Evolutionary conservation across 2,797 vertebrate species (phyloP).

Genomic region (Artibeus jamaicensis): DNA sequence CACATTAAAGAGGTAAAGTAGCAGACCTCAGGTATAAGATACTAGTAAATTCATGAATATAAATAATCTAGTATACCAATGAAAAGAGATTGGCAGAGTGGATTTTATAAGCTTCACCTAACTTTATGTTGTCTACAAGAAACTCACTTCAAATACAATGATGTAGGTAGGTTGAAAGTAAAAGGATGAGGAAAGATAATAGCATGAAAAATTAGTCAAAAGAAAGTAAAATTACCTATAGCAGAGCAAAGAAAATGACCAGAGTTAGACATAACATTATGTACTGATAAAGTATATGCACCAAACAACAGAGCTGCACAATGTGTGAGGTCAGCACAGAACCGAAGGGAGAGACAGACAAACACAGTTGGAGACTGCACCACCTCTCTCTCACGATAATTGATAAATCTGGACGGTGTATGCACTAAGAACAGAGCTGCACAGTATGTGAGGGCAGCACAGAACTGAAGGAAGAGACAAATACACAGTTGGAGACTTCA

Average conservation of each 20-base stretch:
- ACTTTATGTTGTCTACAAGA: background rate
- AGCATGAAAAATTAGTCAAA: background rate
- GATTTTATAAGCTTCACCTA: background rate
- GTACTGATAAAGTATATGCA: no score
- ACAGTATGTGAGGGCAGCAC: background rate
- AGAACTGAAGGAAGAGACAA: background rate
- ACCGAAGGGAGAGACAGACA: background rate
- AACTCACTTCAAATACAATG: background rate
- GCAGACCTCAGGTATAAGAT: background rate
- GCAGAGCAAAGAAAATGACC: background rate
- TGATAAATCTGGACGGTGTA: background rate
- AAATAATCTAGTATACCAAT: background rate
- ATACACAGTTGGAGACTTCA: background rate
- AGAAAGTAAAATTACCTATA: background rate
- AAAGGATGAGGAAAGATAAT: background rate
- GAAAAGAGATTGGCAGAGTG: background rate
- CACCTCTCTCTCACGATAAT: background rate
- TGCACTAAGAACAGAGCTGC: background rate
- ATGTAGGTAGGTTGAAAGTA: background rate
- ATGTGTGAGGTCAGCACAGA: background rate
- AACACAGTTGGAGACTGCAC: background rate
- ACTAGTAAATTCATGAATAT: background rate
- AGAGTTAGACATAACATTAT: background rate
- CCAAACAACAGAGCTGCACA: background rate
- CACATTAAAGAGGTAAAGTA: background rate